A percentile compares a stretch with the other conserved stretches of the same genome.
Conservation (phyloP, 2,113 vertebrate genomes). For the Sarotherodon lohbergeri region DNA sequence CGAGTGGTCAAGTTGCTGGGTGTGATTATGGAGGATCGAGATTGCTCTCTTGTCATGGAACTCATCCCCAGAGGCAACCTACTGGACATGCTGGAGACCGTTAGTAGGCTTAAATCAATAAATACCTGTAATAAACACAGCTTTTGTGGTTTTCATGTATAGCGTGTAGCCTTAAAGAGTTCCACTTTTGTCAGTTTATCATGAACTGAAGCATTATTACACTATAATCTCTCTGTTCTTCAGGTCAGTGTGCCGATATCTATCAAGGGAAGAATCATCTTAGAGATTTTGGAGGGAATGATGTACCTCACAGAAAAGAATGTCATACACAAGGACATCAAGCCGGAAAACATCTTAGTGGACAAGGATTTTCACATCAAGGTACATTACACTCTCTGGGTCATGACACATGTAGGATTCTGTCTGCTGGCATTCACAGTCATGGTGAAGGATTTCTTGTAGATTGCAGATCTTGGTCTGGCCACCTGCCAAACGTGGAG, state of each 20-base stretch:
- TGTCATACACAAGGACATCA: conserved; percentile 93
- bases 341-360: conserved; percentile 93
- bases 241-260: conserved; percentile 80
- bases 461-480: conserved; percentile 94
- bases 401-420: neutral
- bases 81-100: conserved; percentile 79
- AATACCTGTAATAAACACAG: neutral
- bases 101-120: conserved; percentile 43
- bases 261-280: conserved; percentile 84
- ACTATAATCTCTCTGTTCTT: neutral
- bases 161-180: neutral
- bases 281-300: conserved; percentile 92
- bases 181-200: neutral
- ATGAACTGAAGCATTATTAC: neutral
- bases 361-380: conserved; percentile 91
- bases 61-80: conserved; percentile 87
- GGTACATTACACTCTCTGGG: conserved; percentile 62
- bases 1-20: conserved; percentile 89
- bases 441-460: neutral
- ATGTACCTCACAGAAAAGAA: conserved; percentile 80
- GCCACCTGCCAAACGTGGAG: conserved; percentile 89
- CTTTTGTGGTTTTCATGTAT: neutral
- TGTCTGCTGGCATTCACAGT: neutral
- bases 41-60: conserved; percentile 92
- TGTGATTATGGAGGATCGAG: conserved; percentile 84